Conservation (phyloP, 2,888 invertebrate species). For the Ennomos erosarius region DNA sequence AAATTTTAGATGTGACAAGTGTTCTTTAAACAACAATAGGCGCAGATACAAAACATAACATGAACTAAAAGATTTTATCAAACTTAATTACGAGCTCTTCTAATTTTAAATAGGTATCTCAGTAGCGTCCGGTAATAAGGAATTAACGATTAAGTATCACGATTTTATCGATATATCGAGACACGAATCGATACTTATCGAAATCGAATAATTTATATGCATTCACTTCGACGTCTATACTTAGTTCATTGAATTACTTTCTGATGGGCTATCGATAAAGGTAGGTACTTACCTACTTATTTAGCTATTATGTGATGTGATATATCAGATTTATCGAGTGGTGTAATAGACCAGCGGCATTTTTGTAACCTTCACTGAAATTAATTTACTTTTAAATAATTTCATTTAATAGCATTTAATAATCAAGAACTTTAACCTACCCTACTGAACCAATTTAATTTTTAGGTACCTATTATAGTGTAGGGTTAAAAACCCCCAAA, state of each 20-base stretch:
- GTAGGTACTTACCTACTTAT: neutral
- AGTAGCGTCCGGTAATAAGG: conserved; percentile 14
- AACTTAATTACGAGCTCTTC: neutral
- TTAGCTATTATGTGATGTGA: conserved; percentile 1
- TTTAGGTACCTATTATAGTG: too few relatives aligned
- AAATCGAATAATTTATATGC: conserved; percentile 27
- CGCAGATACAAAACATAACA: conserved; percentile 4
- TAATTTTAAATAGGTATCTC: conserved; percentile 3
- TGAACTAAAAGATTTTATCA: too few relatives aligned
- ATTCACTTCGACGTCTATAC: conserved; percentile 25
- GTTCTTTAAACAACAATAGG: conserved; percentile 2
- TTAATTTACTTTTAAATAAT: conserved; percentile 1
- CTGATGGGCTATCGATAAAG: conserved; percentile 24
- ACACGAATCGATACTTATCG: conserved; percentile 26
- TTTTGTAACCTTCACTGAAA: conserved; percentile 15
- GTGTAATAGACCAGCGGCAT: conserved; percentile 4
- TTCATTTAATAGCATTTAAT: neutral
- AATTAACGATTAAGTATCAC: conserved; percentile 17
- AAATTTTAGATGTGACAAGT: too few relatives aligned
- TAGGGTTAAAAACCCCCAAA: too few relatives aligned
- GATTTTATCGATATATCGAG: conserved; percentile 23
- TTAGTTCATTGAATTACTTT: conserved; percentile 27
- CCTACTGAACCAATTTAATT: too few relatives aligned
- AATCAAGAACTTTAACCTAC: too few relatives aligned
- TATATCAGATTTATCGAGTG: conserved; percentile 4